phyloP scores from a whole-genome alignment of 1,140 invertebrate genomes.

The Macrocentrus cingulum region DNA sequence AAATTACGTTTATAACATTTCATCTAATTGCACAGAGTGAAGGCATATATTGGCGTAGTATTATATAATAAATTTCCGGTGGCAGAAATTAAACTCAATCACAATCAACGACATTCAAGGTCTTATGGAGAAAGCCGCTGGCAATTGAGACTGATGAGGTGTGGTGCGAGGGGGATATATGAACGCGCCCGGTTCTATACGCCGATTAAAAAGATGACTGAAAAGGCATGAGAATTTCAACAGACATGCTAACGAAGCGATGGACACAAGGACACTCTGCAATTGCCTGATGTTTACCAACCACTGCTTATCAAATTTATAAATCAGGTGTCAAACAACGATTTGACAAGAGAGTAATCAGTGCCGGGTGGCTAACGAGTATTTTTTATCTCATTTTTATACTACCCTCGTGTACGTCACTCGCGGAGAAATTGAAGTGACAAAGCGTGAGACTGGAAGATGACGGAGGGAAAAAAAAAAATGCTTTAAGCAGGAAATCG shows the following conservation, averaged over 20 bases:
- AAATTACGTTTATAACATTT: no score
- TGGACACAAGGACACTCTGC: background rate
- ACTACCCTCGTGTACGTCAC: background rate
- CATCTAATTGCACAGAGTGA: no score
- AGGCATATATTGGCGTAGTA: no score
- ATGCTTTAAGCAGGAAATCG: constrained; percentile 1
- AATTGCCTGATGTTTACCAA: background rate
- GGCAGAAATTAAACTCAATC: background rate
- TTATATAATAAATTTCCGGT: no score
- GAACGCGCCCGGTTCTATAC: background rate
- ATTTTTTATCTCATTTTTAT: background rate
- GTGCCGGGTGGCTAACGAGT: background rate
- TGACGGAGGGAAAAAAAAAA: background rate
- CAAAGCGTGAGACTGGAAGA: background rate
- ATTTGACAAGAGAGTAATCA: background rate
- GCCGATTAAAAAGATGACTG: background rate
- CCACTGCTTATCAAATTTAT: background rate
- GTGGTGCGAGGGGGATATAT: background rate
- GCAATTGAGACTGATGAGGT: background rate
- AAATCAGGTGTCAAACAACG: background rate
- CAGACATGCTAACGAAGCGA: constrained; percentile 1
- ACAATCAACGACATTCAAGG: background rate
- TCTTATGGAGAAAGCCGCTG: background rate
- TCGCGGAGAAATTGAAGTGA: background rate
- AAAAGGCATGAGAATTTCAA: constrained; percentile 1